A percentile compares a stretch with the other conserved stretches of the same genome.
phyloP scores from a whole-genome alignment of 2,797 vertebrate genomes.

The Gymnoscopelus braueri region DNA sequence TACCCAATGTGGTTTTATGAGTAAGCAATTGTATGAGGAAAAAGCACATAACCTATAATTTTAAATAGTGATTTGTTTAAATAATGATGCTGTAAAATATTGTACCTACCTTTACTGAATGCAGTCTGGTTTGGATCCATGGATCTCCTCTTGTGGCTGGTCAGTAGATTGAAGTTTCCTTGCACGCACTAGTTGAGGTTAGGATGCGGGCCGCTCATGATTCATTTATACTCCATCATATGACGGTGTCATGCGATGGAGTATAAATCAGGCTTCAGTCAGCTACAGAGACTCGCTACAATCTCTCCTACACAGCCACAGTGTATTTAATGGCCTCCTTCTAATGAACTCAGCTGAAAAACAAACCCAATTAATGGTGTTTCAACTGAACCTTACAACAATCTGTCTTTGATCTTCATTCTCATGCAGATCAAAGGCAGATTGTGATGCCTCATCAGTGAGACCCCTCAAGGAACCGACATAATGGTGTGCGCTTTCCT shows the following conservation, averaged over 20 bases:
- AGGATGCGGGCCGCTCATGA: conserved; percentile 28
- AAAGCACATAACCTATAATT: too few species aligned
- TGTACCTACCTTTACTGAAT: conserved; percentile 54
- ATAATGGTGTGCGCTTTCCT: conserved; percentile 48
- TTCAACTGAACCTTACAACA: too few species aligned
- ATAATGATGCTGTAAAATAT: background rate
- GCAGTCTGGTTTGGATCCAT: background rate
- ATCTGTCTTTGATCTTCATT: too few species aligned
- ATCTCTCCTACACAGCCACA: conserved; percentile 24
- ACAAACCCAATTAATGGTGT: too few species aligned
- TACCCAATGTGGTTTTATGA: background rate
- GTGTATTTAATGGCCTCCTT: conserved; percentile 8
- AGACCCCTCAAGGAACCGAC: conserved; percentile 10
- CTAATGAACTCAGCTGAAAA: conserved; percentile 15
- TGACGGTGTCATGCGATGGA: too few species aligned
- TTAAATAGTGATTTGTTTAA: too few species aligned
- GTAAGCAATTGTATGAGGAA: too few species aligned
- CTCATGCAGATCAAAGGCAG: too few species aligned
- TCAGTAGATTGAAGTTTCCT: conserved; percentile 11
- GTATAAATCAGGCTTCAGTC: too few species aligned
- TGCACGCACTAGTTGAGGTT: conserved; percentile 2
- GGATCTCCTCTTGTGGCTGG: conserved; percentile 22
- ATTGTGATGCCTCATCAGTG: too few species aligned
- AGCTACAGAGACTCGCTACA: too few species aligned
- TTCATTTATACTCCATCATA: conserved; percentile 4